Percentiles rank a stretch among this genome's conserved stretches.
Conservation (phyloP, 1,140 invertebrate species). For the Calliopsis andreniformis region DNA sequence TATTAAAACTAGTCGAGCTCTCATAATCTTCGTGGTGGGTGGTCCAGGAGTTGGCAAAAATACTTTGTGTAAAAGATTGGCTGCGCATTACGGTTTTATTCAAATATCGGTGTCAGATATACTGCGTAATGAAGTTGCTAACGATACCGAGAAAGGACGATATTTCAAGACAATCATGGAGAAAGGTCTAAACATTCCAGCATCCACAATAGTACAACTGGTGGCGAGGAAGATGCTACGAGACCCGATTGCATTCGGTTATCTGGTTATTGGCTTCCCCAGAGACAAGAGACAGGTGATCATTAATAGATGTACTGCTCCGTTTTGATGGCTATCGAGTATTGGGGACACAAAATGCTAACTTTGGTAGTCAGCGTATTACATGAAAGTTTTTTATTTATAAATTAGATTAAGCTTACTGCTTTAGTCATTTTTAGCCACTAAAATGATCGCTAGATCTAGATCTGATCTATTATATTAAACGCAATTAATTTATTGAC, state of each 20-base stretch:
- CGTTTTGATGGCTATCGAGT: not conserved
- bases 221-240: conserved; percentile 63
- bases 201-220: conserved; percentile 57
- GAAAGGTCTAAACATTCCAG: conserved; percentile 6
- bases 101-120: conserved; percentile 56
- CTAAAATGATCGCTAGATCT: no score
- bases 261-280: conserved; percentile 68
- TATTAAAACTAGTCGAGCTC: conserved; percentile 33
- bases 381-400: no score
- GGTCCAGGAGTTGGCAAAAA: conserved; percentile 63
- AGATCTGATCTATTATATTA: no score
- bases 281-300: conserved; percentile 62
- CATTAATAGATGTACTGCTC: not conserved
- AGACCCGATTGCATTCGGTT: conserved; percentile 53
- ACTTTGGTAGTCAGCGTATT: no score
- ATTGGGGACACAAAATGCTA: not conserved
- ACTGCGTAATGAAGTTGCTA: conserved; percentile 55
- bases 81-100: conserved; percentile 49
- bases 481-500: conserved; percentile 1
- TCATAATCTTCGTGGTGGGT: conserved; percentile 69
- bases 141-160: conserved; percentile 15
- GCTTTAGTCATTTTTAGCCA: no score
- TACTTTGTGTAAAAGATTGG: conserved; percentile 54
- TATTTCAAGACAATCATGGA: conserved; percentile 27
- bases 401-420: no score